Evolutionary conservation across 2,888 invertebrate genomes (phyloP).

Genomic region (Atethmia centrago): DNA sequence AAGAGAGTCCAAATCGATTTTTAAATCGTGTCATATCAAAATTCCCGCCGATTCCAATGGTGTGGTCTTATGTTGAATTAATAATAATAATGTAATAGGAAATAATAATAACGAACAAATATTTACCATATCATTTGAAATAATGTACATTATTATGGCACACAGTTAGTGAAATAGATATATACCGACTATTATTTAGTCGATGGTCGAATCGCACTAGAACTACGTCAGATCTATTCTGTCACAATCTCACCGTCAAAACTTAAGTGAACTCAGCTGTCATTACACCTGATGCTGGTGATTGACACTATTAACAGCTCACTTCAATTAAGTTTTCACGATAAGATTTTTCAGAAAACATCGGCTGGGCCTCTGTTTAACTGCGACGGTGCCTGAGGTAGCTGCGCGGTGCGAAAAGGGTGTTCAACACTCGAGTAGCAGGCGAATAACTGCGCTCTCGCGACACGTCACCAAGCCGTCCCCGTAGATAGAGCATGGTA

Average conservation of each 20-base stretch:
- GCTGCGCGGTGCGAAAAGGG: background rate
- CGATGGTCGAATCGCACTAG: conserved; percentile 23
- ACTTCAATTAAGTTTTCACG: background rate
- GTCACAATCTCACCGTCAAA: background rate
- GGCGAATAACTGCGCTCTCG: no score
- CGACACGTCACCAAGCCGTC: background rate
- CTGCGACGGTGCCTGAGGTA: background rate
- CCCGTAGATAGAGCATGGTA: background rate
- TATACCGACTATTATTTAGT: conserved; percentile 44
- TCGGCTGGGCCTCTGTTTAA: background rate
- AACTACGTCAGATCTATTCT: background rate
- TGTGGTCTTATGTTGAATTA: conserved; percentile 16
- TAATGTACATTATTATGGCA: conserved; percentile 56
- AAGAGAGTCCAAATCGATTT: conserved; percentile 20
- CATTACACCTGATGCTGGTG: background rate
- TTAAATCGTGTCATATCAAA: conserved; percentile 13
- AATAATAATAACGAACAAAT: conserved; percentile 51
- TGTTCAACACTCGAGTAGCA: no score
- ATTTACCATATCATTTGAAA: conserved; percentile 62
- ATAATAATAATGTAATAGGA: conserved; percentile 26
- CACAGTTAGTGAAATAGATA: conserved; percentile 50
- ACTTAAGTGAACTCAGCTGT: background rate
- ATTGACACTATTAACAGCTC: background rate
- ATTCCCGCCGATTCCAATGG: conserved; percentile 31
- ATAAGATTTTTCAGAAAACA: background rate